phyloP scores from a whole-genome alignment of 2,797 vertebrate genomes.

The Syndactyla subalaris region DNA sequence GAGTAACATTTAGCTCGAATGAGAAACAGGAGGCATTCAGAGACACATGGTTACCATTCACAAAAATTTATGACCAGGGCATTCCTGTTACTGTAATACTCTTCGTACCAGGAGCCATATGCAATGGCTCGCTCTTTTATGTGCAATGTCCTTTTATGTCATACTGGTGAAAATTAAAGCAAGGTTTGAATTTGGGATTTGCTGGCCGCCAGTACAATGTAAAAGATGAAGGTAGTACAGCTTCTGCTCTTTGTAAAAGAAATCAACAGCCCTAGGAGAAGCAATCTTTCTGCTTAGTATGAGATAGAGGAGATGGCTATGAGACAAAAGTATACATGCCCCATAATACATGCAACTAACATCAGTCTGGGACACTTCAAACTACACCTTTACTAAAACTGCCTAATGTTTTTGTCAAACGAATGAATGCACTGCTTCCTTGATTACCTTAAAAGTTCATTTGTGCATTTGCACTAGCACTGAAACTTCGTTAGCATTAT shows the following conservation, averaged over 20 bases:
- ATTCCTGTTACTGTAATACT: slow-evolving; percentile 52
- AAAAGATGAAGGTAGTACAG: neutral
- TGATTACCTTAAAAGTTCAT: neutral
- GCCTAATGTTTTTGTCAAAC: neutral
- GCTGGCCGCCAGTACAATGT: accelerated
- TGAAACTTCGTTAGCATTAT: neutral
- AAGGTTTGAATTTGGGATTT: slow-evolving; percentile 27
- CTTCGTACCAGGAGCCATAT: slow-evolving; percentile 34
- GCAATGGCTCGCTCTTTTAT: slow-evolving; percentile 13
- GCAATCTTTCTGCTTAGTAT: neutral
- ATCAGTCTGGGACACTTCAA: neutral
- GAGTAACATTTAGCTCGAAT: slow-evolving; percentile 30
- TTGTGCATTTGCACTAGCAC: neutral
- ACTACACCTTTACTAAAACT: neutral
- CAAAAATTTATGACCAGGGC: slow-evolving; percentile 46
- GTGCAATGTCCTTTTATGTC: neutral
- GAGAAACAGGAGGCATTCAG: slow-evolving; percentile 61
- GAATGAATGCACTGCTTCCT: neutral
- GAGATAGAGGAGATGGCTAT: neutral
- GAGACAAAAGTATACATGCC: neutral
- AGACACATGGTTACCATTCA: slow-evolving; percentile 68
- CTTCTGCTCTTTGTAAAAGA: slow-evolving; percentile 26
- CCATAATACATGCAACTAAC: neutral
- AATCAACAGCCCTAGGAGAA: neutral
- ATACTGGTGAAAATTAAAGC: slow-evolving; percentile 22